Conservation (phyloP, 2,797 vertebrate genomes). For the Heteromormyrus szaboi region DNA sequence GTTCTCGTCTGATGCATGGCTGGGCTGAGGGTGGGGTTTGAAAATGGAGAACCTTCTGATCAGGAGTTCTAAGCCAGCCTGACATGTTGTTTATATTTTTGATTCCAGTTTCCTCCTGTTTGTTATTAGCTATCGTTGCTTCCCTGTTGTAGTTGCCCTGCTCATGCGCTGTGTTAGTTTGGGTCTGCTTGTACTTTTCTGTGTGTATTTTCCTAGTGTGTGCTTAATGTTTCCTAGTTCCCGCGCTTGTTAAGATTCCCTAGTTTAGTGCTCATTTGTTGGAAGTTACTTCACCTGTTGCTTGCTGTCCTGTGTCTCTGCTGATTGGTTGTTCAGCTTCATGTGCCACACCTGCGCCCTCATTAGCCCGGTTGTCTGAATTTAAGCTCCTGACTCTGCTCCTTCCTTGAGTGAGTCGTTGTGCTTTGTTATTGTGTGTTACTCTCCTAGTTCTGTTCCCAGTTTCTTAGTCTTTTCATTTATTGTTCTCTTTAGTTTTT, state of each 20-base stretch:
- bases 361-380: background rate
- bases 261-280: background rate
- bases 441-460: background rate
- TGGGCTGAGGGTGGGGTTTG: background rate
- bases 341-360: background rate
- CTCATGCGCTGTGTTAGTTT: background rate
- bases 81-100: background rate
- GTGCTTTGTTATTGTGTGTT: background rate
- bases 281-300: background rate
- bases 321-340: background rate
- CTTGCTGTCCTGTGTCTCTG: background rate
- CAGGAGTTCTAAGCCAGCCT: background rate
- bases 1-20: background rate
- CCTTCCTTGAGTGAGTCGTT: background rate
- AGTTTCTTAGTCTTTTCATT: background rate
- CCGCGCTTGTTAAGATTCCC: background rate
- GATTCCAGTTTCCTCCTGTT: background rate
- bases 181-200: background rate
- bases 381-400: background rate
- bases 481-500: background rate
- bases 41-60: background rate
- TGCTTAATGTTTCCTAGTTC: background rate
- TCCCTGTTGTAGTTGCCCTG: background rate
- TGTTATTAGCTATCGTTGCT: background rate
- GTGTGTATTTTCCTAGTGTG: background rate